A percentile compares a stretch with the other conserved stretches of the same genome.
Conservation (phyloP, 2,888 invertebrate genomes). For the Saturnia pavonia region DNA sequence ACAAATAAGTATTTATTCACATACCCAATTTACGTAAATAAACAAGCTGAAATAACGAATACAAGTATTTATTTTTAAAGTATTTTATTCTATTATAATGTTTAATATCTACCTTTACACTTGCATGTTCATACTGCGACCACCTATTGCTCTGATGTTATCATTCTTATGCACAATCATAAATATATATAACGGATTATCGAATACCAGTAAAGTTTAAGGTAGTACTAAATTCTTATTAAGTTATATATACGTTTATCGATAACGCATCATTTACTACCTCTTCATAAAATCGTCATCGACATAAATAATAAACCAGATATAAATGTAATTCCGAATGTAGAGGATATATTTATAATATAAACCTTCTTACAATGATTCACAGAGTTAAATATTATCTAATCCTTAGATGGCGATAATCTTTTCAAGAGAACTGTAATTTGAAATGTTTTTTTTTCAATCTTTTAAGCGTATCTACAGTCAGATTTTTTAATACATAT, state of each 20-base stretch:
- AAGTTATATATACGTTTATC: neutral
- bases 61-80: no score
- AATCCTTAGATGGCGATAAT: no score
- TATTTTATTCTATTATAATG: no score
- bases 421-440: neutral
- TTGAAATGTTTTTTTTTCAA: neutral
- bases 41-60: no score
- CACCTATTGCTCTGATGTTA: neutral
- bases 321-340: constrained; percentile 7
- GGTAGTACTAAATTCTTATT: neutral
- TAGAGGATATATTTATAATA: neutral
- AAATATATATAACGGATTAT: neutral
- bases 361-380: neutral
- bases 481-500: no score
- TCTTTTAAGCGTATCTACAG: neutral
- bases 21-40: no score
- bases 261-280: constrained; percentile 16
- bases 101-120: no score
- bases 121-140: no score
- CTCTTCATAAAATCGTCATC: constrained; percentile 12
- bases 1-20: no score
- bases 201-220: neutral
- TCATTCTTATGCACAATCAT: neutral
- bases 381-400: neutral
- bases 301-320: constrained; percentile 2